Base-by-base conservation (phyloP, 2,888 invertebrate species). In the Marronus borbonicus region DNA sequence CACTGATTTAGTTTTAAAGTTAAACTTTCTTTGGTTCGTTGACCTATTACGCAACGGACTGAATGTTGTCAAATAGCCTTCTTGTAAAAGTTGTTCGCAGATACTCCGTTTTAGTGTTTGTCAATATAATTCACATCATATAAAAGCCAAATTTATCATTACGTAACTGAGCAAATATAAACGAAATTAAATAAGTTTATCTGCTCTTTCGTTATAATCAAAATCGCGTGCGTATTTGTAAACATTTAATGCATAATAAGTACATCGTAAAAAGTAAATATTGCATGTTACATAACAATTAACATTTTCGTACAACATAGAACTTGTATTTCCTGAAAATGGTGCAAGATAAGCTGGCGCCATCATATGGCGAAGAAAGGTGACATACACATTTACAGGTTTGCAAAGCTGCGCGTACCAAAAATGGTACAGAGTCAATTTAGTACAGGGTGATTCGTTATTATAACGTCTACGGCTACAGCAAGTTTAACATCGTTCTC, bases 21-120 rank as follows among this genome's bases (percentile, higher is more conserved):
- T 39, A 50, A 55, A 72, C 72, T 72, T 72, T 72, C 72, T 44
- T 72, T 36, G 17, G 72, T 72, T 70, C 72, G 50, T 72, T 58
- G 72, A 72, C 72, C 58, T 39, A n/a, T 72, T 72, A 60, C 58
- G 58, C 17, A 72, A 72, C 39, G 12, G 8, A 72, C 10, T 20
- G 72, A 72, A 72, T 55, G 72, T 36, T 72, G 72, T 55, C 72
- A 72, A 72, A 72, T 58, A 72, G 39, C 20, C 17, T 55, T 72
- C 39, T 39, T 60, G 72, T 72, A 72, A 72, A 72, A 72, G 72
- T 72, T 58, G 55, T 20, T 72, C 31, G 58, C 58, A 58, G 52
- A 72, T 72, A 72, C 39, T 44, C 17, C 17, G 58, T 58, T 72
- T 44, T 55, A 72, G 60, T 72, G 72, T 72, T 72, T 72, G 72